Percentiles rank a stretch among this genome's conserved stretches.
Evolutionary conservation across 2,113 vertebrate genomes (phyloP).

Genomic region (Lates calcarifer): DNA sequence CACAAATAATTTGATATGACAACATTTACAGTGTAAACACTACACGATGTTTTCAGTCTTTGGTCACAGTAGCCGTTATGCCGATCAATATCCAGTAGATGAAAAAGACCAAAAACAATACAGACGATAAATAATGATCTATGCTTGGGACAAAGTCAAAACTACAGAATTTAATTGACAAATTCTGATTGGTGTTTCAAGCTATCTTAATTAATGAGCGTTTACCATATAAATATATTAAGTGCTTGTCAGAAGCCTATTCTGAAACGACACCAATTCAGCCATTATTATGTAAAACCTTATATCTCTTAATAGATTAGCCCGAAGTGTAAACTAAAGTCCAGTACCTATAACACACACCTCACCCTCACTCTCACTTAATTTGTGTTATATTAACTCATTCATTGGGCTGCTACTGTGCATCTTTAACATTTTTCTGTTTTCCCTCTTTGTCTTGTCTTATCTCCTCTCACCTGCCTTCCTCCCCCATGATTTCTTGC

Average conservation of each 20-base stretch:
- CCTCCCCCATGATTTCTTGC: slow-evolving; percentile 49
- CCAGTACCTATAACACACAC: too few relatives aligned
- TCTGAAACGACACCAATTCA: too few relatives aligned
- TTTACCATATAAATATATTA: too few relatives aligned
- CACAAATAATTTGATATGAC: background rate
- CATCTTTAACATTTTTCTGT: slow-evolving; percentile 41
- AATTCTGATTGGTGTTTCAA: background rate
- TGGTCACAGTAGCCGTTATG: background rate
- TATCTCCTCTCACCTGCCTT: slow-evolving; percentile 68
- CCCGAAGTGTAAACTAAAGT: too few relatives aligned
- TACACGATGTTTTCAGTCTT: background rate
- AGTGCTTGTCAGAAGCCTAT: too few relatives aligned
- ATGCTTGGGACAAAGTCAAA: background rate
- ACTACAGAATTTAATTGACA: slow-evolving; percentile 1
- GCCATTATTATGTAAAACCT: too few relatives aligned
- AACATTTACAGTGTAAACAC: background rate
- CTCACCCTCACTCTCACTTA: too few relatives aligned
- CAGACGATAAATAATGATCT: background rate
- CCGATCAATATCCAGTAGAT: slow-evolving; percentile 47
- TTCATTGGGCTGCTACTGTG: slow-evolving; percentile 64
- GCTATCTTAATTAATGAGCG: too few relatives aligned
- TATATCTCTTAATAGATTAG: too few relatives aligned
- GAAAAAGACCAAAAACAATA: background rate
- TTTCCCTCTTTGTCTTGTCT: slow-evolving; percentile 40
- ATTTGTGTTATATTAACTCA: too few relatives aligned